phyloP scores from a whole-genome alignment of 2,797 vertebrate species.

The Xenentodon cancila region DNA sequence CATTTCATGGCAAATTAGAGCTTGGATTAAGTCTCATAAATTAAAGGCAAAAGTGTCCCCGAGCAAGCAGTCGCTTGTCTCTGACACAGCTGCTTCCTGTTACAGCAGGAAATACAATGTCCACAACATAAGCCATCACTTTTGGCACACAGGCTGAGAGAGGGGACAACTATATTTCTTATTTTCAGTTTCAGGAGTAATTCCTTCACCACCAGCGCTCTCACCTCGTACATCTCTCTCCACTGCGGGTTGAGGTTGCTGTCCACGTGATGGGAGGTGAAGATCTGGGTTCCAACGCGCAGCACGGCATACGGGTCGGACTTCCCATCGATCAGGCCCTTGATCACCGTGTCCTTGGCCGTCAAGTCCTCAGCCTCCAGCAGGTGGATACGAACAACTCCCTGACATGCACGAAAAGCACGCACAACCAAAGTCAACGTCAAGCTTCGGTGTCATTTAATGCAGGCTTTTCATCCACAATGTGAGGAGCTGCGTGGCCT shows the following conservation, averaged over 20 bases:
- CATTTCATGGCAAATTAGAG: conserved; percentile 1
- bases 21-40: conserved; percentile 13
- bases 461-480: conserved; percentile 9
- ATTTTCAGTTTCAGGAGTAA: neutral
- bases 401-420: conserved; percentile 70
- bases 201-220: conserved; percentile 49
- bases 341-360: conserved; percentile 92
- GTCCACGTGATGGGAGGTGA: conserved; percentile 89
- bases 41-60: conserved; percentile 17
- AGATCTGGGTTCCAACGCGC: conserved; percentile 92
- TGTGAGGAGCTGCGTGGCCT: conserved; percentile 5
- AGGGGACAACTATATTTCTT: neutral
- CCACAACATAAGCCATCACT: conserved; percentile 20
- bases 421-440: conserved; percentile 5
- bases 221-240: conserved; percentile 94
- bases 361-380: conserved; percentile 87
- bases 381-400: conserved; percentile 91
- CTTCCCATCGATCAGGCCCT: conserved; percentile 90
- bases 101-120: conserved; percentile 28
- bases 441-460: neutral
- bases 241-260: conserved; percentile 92
- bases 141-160: conserved; percentile 27
- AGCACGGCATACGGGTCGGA: conserved; percentile 93
- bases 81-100: conserved; percentile 52
- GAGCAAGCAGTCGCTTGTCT: conserved; percentile 48